These are phyloP conservation scores for Crotophaga sulcirostris DNA, from an alignment of 2,113 vertebrate genomes.

Conservation along the genomic window DNA sequence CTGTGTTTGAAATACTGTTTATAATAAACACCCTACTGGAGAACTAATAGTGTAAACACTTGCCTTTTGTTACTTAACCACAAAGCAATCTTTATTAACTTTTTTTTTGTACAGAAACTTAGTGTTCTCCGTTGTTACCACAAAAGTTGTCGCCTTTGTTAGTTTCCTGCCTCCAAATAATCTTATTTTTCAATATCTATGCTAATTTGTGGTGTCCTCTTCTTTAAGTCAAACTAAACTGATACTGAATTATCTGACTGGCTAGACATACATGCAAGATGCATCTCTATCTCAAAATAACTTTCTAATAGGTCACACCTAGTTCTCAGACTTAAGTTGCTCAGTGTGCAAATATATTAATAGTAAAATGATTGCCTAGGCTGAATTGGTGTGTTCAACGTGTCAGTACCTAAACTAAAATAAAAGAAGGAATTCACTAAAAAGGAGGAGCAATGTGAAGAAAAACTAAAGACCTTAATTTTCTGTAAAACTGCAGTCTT, in stretches of 20 bases:
- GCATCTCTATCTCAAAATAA: neutral
- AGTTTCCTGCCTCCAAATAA: neutral
- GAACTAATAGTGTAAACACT: slow-evolving; percentile 28
- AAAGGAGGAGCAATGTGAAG: neutral
- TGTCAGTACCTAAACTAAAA: neutral
- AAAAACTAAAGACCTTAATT: neutral
- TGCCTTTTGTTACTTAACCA: neutral
- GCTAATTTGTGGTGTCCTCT: neutral
- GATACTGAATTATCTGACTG: neutral
- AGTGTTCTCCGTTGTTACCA: neutral
- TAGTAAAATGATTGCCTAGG: neutral
- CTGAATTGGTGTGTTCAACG: neutral
- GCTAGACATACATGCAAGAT: neutral
- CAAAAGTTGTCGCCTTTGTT: neutral
- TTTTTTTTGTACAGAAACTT: neutral
- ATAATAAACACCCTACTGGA: slow-evolving; percentile 68
- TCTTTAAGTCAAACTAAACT: slow-evolving; percentile 30
- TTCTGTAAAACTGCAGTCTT: neutral
- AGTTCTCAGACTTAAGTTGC: neutral
- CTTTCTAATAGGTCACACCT: neutral
- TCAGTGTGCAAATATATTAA: neutral
- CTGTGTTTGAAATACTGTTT: slow-evolving; percentile 72
- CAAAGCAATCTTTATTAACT: neutral
- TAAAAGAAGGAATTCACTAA: neutral
- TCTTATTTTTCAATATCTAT: neutral